Evolutionary conservation across 1,140 invertebrate species (phyloP).

Genomic region (Odontomachus brunneus): DNA sequence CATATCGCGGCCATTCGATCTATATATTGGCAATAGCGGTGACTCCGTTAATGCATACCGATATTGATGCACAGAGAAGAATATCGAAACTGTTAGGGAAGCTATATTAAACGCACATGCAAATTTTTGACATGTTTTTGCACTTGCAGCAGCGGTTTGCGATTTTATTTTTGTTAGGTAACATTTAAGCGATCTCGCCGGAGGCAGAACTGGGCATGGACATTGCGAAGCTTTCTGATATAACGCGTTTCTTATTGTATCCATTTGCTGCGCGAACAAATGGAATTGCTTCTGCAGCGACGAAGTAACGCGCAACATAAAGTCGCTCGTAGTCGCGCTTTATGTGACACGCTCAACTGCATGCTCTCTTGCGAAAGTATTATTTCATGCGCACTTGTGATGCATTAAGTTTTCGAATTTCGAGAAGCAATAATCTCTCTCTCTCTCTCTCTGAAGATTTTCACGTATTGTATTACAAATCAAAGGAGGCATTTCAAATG

Average conservation of each 20-base stretch:
- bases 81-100: no score
- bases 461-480: no score
- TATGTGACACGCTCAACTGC: slow-evolving; percentile 51
- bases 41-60: no score
- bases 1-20: no score
- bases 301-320: slow-evolving; percentile 45
- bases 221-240: slow-evolving; percentile 30
- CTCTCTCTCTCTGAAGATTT: not conserved
- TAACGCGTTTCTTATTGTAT: slow-evolving; percentile 47
- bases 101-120: no score
- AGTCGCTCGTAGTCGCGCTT: slow-evolving; percentile 35
- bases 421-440: not conserved
- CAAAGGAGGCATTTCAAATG: no score
- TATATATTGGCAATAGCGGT: no score
- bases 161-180: not conserved
- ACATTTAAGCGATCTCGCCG: not conserved
- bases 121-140: no score
- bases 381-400: slow-evolving; percentile 25
- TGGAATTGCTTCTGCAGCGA: slow-evolving; percentile 47
- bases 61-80: no score
- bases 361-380: slow-evolving; percentile 37
- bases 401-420: not conserved
- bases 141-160: no score
- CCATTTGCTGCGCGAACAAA: slow-evolving; percentile 46
- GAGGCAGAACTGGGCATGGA: not conserved